Evolutionary conservation across 1,140 invertebrate genomes (phyloP), one percentile per base, ranked within the genome.

Genomic region (Eurosta solidaginis): DNA sequence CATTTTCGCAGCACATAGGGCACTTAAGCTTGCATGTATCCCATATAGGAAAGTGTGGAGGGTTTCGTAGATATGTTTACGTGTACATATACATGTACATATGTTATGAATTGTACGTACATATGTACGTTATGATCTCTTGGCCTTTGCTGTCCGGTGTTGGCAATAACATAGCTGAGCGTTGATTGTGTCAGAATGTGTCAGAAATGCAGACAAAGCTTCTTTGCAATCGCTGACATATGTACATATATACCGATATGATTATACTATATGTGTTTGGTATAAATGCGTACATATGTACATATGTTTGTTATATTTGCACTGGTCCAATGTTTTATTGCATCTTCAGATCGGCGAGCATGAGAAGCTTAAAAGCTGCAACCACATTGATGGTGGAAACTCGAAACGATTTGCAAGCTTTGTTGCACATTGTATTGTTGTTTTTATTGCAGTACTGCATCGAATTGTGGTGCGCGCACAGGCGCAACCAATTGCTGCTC

Each of bases 181-280:
- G 59, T 68, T 36, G 59, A 40, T 68, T 68, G 59, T 68, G 59
- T 68, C 59, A 68, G 59, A 68, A 68, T 68, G 29, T 40, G 59
- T 68, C 59, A 68, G 59, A 68, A 68, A 68, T 40, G 59, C 59
- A 68, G 59, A 68, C 59, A 68, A 68, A 68, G 59, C 59, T 36
- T 10, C 59, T 68, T n/a, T 68, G 40, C 59, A 40, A 33, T 5
- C 33, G 59, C 29, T 17, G 7, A n/a, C 17, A 59, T 36, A 68
- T 29, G 7, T 36, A 36, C 27, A 59, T n/a, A 25, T 54, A 20
- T 14, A 68, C 33, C n/a, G 12, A 36, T 36, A 63, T 40, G 0
- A 22, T 22, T 22, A 52, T 52, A 52, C 22, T n/a, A 22, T 52
- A 52, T 17, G 9, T 49, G n/a, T 17, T 49, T 17, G 47, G n/a